Conservation (phyloP, 2,888 invertebrate species). For the Venusia cambrica region DNA sequence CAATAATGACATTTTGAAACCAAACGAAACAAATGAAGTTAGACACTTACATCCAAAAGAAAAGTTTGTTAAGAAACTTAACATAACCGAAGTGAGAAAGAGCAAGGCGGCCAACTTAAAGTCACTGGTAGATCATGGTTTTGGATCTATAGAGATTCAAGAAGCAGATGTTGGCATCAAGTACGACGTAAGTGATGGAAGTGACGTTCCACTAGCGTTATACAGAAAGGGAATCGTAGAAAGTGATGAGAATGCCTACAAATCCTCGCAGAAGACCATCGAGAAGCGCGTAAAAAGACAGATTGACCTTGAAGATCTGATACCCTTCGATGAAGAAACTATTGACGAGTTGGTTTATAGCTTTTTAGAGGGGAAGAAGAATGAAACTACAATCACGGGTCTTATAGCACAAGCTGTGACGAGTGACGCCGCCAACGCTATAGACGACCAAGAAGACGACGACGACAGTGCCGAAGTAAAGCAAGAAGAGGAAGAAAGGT, state of each 20-base stretch:
- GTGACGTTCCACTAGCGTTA: conserved; percentile 75
- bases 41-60: conserved; percentile 80
- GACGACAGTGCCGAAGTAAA: conserved; percentile 42
- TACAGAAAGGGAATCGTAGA: conserved; percentile 83
- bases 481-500: conserved; percentile 48
- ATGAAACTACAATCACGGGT: conserved; percentile 63
- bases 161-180: conserved; percentile 80
- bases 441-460: conserved; percentile 53
- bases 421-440: conserved; percentile 49
- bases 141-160: conserved; percentile 78
- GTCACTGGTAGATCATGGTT: conserved; percentile 58
- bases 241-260: conserved; percentile 65
- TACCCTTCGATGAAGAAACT: conserved; percentile 67
- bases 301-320: conserved; percentile 62
- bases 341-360: conserved; percentile 67
- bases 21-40: conserved; percentile 74
- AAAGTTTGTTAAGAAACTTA: conserved; percentile 52
- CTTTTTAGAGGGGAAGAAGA: conserved; percentile 60
- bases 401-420: conserved; percentile 64
- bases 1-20: conserved; percentile 77
- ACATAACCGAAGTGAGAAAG: conserved; percentile 42
- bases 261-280: conserved; percentile 34
- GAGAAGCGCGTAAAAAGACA: conserved; percentile 56
- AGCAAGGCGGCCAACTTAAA: conserved; percentile 63
- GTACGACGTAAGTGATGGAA: conserved; percentile 80